A percentile compares a stretch with the other conserved stretches of the same genome.
These are phyloP conservation scores for Pseudonaja textilis DNA, from an alignment of 2,113 vertebrate genomes.

Conservation along the genomic window DNA sequence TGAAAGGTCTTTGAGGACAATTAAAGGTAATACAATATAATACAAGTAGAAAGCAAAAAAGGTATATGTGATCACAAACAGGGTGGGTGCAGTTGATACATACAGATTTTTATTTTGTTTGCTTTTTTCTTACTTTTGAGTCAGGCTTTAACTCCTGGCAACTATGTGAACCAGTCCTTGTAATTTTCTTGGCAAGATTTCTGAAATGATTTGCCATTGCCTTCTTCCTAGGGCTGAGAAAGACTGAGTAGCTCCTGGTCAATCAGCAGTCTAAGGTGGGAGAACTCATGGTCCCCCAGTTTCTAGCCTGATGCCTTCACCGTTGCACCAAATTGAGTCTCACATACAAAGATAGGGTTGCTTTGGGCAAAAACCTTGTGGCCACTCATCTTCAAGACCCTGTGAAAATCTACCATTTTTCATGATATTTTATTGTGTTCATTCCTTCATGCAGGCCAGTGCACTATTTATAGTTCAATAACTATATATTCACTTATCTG, in stretches of 20 bases:
- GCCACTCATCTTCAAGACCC: not conserved
- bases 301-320: not conserved
- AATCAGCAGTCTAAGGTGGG: not conserved
- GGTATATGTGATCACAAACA: not conserved
- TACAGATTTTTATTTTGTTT: not conserved
- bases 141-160: not conserved
- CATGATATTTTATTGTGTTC: not conserved
- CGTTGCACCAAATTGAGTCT: not conserved
- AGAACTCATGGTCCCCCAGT: not conserved
- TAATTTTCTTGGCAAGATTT: not conserved
- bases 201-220: not conserved
- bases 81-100: not conserved
- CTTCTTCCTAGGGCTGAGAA: not conserved
- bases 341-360: not conserved
- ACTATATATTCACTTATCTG: not conserved
- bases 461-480: not conserved
- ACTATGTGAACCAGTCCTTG: not conserved
- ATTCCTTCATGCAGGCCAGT: not conserved
- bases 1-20: not conserved
- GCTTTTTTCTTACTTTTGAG: not conserved
- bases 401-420: not conserved
- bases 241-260: not conserved
- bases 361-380: not conserved
- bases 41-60: not conserved
- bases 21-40: not conserved